Percentiles rank a stretch among this genome's conserved stretches.
Evolutionary conservation across 2,113 vertebrate species (phyloP).

Genomic region (Odocoileus hemionus): DNA sequence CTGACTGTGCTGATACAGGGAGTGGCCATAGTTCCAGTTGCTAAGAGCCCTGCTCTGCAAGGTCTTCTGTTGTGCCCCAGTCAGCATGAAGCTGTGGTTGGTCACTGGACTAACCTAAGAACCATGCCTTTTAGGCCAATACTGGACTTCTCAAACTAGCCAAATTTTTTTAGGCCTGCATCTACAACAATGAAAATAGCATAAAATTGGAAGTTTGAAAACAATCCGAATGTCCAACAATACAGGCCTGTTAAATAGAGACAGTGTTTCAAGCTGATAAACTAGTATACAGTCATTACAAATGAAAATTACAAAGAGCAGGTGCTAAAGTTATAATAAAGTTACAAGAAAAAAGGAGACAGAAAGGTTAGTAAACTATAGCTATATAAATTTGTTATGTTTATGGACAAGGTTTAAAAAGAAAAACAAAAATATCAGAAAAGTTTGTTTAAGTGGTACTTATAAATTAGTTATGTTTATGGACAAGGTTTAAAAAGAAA

Average conservation of each 20-base stretch:
- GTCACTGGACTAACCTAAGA: not conserved
- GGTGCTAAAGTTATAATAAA: not conserved
- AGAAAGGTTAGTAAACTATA: not conserved
- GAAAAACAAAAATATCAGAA: not conserved
- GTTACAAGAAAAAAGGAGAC: not conserved
- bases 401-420: not conserved
- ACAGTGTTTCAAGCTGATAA: not conserved
- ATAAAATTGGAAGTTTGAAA: not conserved
- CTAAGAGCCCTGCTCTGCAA: not conserved
- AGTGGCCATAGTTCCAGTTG: not conserved
- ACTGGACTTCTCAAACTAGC: not conserved
- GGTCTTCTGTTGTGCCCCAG: not conserved
- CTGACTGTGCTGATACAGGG: not conserved
- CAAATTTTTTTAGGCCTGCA: not conserved
- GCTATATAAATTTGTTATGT: not conserved
- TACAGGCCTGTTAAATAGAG: not conserved
- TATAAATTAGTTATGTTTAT: not conserved
- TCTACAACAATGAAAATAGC: not conserved
- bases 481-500: not conserved
- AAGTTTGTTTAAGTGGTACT: not conserved
- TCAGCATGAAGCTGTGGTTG: not conserved
- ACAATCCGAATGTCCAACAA: not conserved
- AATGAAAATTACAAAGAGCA: not conserved
- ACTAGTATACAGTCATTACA: not conserved
- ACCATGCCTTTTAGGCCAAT: not conserved